Conservation (phyloP, 2,888 invertebrate species). For the Heterodera filipjevi region DNA sequence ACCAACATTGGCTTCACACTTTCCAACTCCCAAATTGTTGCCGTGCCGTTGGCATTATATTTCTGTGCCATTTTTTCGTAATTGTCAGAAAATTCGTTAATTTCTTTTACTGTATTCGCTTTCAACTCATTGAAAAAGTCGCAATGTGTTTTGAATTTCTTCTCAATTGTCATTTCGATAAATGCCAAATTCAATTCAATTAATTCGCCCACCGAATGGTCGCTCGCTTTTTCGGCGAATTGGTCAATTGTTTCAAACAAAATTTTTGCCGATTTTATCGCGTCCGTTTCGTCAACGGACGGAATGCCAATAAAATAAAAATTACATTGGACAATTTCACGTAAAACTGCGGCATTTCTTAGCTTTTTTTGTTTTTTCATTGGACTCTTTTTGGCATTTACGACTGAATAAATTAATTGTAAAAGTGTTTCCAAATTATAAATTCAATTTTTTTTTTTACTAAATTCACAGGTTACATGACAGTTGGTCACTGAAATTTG, state of each 20-base stretch:
- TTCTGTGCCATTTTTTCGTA: background rate
- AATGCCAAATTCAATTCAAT: background rate
- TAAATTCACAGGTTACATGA: no score
- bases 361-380: background rate
- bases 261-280: background rate
- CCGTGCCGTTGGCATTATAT: background rate
- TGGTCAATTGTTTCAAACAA: conserved; percentile 4
- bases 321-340: background rate
- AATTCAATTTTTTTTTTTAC: no score
- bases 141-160: background rate
- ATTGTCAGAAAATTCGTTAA: background rate
- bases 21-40: background rate
- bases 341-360: background rate
- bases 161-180: background rate
- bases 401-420: background rate
- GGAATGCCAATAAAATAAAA: background rate
- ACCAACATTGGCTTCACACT: background rate
- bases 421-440: no score
- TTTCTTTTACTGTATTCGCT: background rate
- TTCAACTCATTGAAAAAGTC: background rate
- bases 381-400: no score
- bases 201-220: background rate
- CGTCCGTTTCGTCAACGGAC: background rate
- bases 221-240: background rate
- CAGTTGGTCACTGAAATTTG: no score